Conservation (phyloP, 2,113 vertebrate genomes). For the Guaruba guarouba region DNA sequence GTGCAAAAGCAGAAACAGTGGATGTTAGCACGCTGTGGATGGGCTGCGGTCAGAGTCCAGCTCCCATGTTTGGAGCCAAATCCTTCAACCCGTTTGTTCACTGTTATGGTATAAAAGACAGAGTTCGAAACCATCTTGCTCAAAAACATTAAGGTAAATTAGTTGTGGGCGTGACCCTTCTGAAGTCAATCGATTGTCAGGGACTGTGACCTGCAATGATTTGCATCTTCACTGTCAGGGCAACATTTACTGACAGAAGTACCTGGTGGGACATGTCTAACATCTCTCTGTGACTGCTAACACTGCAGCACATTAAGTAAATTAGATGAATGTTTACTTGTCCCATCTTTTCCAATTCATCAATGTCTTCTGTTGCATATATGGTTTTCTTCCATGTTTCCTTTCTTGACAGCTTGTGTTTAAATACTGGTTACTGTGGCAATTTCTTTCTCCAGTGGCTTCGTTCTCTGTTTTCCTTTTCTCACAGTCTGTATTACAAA, state of each 20-base stretch:
- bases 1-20: not conserved
- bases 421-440: not conserved
- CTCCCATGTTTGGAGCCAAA: accelerated
- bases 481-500: not conserved
- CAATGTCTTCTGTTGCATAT: accelerated
- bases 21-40: not conserved
- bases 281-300: not conserved
- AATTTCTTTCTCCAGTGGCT: not conserved
- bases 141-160: not conserved
- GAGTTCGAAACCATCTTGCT: not conserved
- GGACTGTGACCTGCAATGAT: not conserved
- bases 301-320: not conserved
- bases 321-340: not conserved
- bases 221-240: not conserved
- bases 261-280: not conserved
- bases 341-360: not conserved
- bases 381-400: not conserved
- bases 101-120: not conserved
- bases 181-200: not conserved
- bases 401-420: not conserved
- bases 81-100: not conserved
- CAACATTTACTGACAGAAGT: not conserved
- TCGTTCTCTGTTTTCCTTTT: not conserved
- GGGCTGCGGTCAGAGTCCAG: not conserved
- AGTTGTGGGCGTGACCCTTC: not conserved